phyloP scores from a whole-genome alignment of 2,797 vertebrate species.

The Remorina albescens region DNA sequence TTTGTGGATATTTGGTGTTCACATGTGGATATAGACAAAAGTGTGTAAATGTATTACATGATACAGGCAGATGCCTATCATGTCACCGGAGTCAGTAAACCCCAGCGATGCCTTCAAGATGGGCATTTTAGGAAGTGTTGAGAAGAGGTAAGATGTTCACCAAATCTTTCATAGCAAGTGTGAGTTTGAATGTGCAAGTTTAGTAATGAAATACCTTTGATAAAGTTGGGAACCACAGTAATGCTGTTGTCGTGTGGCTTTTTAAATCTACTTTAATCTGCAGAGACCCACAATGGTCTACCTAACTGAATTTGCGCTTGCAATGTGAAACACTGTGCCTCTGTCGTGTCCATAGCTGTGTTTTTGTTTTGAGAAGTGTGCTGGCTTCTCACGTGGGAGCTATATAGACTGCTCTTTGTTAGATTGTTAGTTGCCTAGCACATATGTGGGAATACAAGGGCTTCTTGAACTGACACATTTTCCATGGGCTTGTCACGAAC shows the following conservation, averaged over 20 bases:
- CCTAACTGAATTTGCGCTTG: constrained; percentile 16
- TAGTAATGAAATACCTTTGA: not conserved
- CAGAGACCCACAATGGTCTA: constrained; percentile 13
- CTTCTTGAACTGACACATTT: constrained; percentile 3
- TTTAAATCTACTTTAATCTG: constrained; percentile 29
- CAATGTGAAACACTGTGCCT: constrained; percentile 17
- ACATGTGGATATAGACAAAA: not conserved
- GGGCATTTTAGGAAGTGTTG: constrained; percentile 62
- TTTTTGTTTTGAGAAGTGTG: constrained; percentile 33
- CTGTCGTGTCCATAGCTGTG: constrained; percentile 4
- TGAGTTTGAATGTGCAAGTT: not conserved
- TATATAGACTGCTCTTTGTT: constrained; percentile 43
- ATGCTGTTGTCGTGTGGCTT: constrained; percentile 1
- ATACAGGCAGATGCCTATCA: constrained; percentile 18
- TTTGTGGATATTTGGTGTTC: constrained; percentile 9
- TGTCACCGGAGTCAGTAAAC: constrained; percentile 50
- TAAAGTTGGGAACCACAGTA: not conserved
- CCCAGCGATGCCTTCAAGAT: constrained; percentile 68
- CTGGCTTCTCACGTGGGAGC: constrained; percentile 25
- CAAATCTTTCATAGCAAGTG: not conserved
- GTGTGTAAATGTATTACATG: constrained; percentile 10
- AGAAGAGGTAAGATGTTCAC: constrained; percentile 70
- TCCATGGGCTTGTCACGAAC: not conserved
- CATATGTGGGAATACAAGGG: not conserved
- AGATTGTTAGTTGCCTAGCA: constrained; percentile 11